Evolutionary conservation across 2,113 vertebrate species (phyloP).

Genomic region (Centropus bengalensis): DNA sequence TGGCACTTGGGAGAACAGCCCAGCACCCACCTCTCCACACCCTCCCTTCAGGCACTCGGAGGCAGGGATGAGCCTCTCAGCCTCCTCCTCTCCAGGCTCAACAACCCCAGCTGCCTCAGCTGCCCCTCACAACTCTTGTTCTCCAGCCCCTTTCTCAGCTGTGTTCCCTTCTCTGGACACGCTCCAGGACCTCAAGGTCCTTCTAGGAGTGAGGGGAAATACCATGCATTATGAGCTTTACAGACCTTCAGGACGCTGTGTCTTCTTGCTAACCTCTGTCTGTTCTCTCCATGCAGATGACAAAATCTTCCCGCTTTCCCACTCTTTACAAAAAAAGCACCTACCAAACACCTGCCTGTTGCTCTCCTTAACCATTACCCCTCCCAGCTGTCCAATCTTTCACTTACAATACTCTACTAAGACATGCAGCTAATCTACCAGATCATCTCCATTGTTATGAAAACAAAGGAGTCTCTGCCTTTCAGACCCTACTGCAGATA

Average conservation of each 20-base stretch:
- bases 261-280: background rate
- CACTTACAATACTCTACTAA: background rate
- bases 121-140: too few relatives aligned
- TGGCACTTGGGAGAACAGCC: too few relatives aligned
- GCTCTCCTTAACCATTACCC: background rate
- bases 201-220: too few relatives aligned
- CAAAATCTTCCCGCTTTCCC: background rate
- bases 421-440: background rate
- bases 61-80: too few relatives aligned
- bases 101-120: too few relatives aligned
- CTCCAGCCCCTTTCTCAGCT: too few relatives aligned
- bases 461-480: background rate
- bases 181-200: too few relatives aligned
- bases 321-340: background rate
- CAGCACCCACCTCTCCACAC: too few relatives aligned
- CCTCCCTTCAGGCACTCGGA: too few relatives aligned
- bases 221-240: too few relatives aligned
- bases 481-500: background rate
- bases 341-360: background rate
- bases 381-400: background rate
- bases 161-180: too few relatives aligned
- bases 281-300: background rate
- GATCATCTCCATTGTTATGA: background rate
- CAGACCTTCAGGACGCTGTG: fast-evolving
- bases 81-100: too few relatives aligned